Evolutionary conservation across 2,113 vertebrate species (phyloP).

Genomic region (Erpornis zantholeuca): DNA sequence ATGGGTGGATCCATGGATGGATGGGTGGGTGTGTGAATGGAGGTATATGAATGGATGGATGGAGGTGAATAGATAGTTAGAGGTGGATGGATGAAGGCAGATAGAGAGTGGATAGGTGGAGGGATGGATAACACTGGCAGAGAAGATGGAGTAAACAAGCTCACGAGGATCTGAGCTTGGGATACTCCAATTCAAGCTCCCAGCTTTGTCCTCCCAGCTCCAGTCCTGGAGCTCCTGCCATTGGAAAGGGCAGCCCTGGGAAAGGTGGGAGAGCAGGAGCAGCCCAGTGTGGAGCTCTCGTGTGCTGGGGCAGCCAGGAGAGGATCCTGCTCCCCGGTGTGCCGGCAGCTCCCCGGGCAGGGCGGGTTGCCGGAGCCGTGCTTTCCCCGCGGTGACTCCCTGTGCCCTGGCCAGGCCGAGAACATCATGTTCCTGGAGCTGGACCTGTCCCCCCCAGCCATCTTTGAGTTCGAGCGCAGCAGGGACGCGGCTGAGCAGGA

Average conservation of each 20-base stretch:
- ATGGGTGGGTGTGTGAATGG: no score
- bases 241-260: not conserved
- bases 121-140: not conserved
- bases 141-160: not conserved
- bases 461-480: constrained; percentile 81
- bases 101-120: not conserved
- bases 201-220: not conserved
- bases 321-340: accelerated
- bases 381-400: not conserved
- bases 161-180: accelerated
- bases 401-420: constrained; percentile 80
- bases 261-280: not conserved
- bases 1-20: no score
- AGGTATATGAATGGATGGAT: no score
- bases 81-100: no score
- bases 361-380: not conserved
- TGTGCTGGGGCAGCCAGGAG: not conserved
- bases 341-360: not conserved
- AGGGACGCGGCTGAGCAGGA: constrained; percentile 74
- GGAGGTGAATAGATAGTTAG: no score
- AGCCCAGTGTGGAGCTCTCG: not conserved
- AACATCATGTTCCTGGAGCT: constrained; percentile 96
- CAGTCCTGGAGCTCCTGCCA: not conserved
- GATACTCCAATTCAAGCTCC: accelerated
- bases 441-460: constrained; percentile 87